Conservation (phyloP, 2,888 invertebrate species). For the Sesamia inferens region DNA sequence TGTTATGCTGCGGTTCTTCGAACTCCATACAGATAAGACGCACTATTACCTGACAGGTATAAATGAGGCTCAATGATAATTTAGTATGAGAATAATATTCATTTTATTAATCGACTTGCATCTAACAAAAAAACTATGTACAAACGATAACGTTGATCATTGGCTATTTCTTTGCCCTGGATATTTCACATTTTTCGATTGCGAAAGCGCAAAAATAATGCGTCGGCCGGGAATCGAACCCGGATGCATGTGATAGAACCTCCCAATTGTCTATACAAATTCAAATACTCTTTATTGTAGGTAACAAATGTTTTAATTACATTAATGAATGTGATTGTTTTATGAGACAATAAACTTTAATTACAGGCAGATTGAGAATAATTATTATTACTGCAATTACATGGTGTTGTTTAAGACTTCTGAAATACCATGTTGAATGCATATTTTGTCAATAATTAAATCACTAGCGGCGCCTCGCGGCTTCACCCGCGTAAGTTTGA, state of each 20-base stretch:
- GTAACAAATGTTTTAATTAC: constrained; percentile 5
- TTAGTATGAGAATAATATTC: too few relatives aligned
- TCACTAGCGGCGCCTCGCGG: too few relatives aligned
- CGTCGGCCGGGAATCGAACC: constrained; percentile 69
- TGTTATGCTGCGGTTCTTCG: background rate
- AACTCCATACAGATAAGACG: background rate
- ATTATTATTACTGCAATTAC: background rate
- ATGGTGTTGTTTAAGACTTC: background rate
- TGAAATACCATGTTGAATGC: background rate
- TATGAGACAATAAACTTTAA: constrained; percentile 15
- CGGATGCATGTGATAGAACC: constrained; percentile 78
- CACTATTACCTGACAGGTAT: background rate
- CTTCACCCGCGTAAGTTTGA: too few relatives aligned
- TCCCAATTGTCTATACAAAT: background rate
- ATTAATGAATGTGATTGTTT: constrained; percentile 11
- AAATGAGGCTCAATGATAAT: background rate
- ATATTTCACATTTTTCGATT: too few relatives aligned
- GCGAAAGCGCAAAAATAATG: constrained; percentile 1
- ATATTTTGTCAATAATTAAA: too few relatives aligned
- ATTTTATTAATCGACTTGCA: too few relatives aligned
- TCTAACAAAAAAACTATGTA: too few relatives aligned
- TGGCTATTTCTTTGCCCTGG: too few relatives aligned
- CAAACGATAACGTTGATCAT: too few relatives aligned
- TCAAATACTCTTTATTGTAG: background rate
- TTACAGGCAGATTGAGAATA: background rate